phyloP scores from a whole-genome alignment of 23 tunicate genomes.

The Clavelina lepadiformis region DNA sequence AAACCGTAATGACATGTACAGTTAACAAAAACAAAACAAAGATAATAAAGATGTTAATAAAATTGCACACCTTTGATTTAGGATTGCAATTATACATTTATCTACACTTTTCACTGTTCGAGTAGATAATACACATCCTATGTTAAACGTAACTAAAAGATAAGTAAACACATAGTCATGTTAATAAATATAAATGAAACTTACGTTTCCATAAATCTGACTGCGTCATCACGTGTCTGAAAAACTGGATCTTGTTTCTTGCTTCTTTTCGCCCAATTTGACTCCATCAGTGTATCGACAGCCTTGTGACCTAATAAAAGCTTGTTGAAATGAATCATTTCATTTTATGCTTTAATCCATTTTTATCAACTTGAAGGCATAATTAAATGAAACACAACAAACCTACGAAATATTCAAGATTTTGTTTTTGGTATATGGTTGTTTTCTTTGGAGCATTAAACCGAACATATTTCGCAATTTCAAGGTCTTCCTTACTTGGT shows the following conservation, averaged over 20 bases:
- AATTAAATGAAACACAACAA: conserved; percentile 18
- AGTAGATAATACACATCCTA: too few relatives aligned
- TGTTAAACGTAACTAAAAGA: too few relatives aligned
- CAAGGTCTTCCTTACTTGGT: conserved; percentile 59
- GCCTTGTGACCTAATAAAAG: conserved; percentile 70
- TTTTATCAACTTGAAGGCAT: too few relatives aligned
- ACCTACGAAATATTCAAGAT: conserved; percentile 87
- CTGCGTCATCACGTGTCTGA: conserved; percentile 47
- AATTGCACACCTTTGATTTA: too few relatives aligned
- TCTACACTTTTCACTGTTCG: too few relatives aligned
- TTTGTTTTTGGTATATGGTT: conserved; percentile 59
- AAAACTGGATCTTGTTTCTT: conserved; percentile 39
- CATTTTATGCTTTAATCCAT: background rate
- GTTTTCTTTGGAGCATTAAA: conserved; percentile 75
- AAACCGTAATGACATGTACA: too few relatives aligned
- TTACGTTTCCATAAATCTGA: conserved; percentile 52
- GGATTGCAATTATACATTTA: too few relatives aligned
- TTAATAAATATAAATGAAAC: too few relatives aligned
- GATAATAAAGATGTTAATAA: too few relatives aligned
- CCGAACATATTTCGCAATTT: conserved; percentile 72
- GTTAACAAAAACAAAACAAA: too few relatives aligned
- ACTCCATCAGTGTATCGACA: conserved; percentile 79
- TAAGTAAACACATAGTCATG: too few relatives aligned
- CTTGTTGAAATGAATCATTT: background rate
- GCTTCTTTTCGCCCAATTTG: conserved; percentile 52